phyloP scores from a whole-genome alignment of 1,140 invertebrate genomes.

The Ips typographus region DNA sequence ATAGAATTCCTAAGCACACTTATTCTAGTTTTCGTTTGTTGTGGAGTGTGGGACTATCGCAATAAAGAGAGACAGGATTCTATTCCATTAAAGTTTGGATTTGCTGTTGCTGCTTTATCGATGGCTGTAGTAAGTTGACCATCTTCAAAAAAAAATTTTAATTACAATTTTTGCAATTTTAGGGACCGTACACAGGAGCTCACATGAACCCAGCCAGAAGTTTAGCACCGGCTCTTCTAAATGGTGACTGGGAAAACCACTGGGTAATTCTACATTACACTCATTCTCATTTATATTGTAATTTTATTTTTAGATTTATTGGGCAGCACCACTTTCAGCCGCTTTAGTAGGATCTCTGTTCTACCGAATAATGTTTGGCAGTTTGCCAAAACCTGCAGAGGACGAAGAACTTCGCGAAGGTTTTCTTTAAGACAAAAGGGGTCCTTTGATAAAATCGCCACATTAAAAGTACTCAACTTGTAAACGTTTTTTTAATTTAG shows the following conservation, averaged over 20 bases:
- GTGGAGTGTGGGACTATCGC: conserved; percentile 64
- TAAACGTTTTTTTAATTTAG: no score
- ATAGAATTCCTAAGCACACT: conserved; percentile 62
- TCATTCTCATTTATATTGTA: no score
- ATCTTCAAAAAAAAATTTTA: not conserved
- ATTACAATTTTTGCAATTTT: conserved; percentile 9
- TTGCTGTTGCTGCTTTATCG: conserved; percentile 63
- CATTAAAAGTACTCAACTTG: no score
- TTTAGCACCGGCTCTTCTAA: conserved; percentile 74
- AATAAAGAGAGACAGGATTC: conserved; percentile 61
- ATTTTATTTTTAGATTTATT: no score
- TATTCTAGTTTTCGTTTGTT: conserved; percentile 63
- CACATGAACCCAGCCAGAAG: conserved; percentile 82
- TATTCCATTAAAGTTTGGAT: conserved; percentile 62
- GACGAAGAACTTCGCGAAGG: no score
- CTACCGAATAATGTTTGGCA: no score
- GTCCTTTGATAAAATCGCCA: no score
- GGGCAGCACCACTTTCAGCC: no score
- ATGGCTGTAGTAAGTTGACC: conserved; percentile 55
- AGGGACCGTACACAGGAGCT: conserved; percentile 75
- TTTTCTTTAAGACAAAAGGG: no score
- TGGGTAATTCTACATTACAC: conserved; percentile 61
- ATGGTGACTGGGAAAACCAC: conserved; percentile 65
- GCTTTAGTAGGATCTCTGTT: no score
- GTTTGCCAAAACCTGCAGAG: no score